Evolutionary conservation across 53 echinoderm and acorn worm species (phyloP).

Genomic region (Paracentrotus lividus): DNA sequence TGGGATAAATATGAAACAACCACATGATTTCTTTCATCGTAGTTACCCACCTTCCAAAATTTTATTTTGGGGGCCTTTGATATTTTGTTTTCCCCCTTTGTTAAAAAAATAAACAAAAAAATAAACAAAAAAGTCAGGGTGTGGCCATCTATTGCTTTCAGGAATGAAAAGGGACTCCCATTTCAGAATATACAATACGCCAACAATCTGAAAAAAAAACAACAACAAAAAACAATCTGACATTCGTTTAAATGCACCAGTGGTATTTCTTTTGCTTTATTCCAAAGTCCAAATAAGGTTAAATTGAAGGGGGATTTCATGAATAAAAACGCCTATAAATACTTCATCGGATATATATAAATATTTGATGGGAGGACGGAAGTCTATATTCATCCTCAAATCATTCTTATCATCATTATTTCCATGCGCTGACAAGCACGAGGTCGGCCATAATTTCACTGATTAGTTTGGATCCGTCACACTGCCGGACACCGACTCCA

Average conservation of each 20-base stretch:
- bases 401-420: not conserved
- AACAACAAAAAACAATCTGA: not conserved
- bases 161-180: too few species aligned
- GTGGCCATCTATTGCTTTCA: too few species aligned
- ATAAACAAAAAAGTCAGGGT: too few species aligned
- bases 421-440: not conserved
- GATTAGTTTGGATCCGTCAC: not conserved
- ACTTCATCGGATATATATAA: not conserved
- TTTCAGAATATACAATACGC: too few species aligned
- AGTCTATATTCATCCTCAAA: not conserved
- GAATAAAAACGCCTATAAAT: not conserved
- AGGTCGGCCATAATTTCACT: conserved; percentile 1
- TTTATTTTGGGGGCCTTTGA: too few species aligned
- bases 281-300: not conserved
- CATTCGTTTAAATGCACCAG: not conserved
- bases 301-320: not conserved
- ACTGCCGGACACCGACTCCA: not conserved
- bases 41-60: too few species aligned
- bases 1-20: too few species aligned
- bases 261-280: not conserved
- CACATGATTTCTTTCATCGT: too few species aligned
- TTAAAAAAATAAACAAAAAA: too few species aligned
- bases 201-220: too few species aligned
- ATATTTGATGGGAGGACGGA: not conserved
- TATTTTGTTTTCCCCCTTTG: too few species aligned